Percentiles rank a stretch among this genome's conserved stretches.
Evolutionary conservation across 1,140 invertebrate genomes (phyloP).

Genomic region (Drosophila leontia): DNA sequence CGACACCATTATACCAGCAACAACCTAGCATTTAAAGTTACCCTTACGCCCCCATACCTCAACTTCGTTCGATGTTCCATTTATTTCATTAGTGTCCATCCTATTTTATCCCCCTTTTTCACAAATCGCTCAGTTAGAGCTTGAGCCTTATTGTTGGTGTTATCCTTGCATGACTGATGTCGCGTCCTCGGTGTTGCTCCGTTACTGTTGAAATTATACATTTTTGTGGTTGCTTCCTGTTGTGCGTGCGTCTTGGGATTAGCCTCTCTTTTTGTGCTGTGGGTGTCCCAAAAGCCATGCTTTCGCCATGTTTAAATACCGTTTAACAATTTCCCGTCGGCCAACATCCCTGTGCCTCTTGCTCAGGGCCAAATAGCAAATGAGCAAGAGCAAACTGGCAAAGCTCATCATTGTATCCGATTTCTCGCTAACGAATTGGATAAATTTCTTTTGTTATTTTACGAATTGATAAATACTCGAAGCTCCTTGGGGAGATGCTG

Average conservation of each 20-base stretch:
- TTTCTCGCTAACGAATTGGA: conserved; percentile 8
- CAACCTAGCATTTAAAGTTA: conserved; percentile 41
- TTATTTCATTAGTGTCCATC: conserved; percentile 64
- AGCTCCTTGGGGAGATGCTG: conserved; percentile 51
- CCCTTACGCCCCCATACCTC: conserved; percentile 12
- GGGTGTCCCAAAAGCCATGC: conserved; percentile 29
- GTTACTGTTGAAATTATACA: conserved; percentile 76
- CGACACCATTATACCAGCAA: conserved; percentile 11
- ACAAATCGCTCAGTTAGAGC: conserved; percentile 42
- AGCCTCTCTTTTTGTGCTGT: conserved; percentile 37
- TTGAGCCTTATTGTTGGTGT: conserved; percentile 62
- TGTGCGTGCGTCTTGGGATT: conserved; percentile 77
- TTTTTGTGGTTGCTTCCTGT: conserved; percentile 81
- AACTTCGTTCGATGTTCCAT: conserved; percentile 28
- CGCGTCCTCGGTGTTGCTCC: conserved; percentile 39
- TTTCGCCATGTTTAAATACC: conserved; percentile 75
- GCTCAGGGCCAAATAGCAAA: conserved; percentile 40
- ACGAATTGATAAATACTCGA: conserved; percentile 27
- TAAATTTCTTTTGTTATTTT: conserved; percentile 30
- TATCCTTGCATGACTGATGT: conserved; percentile 59
- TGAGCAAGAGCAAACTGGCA: conserved; percentile 29
- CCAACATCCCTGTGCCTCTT: conserved; percentile 41
- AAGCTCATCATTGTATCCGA: conserved; percentile 25
- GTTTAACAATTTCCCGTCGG: conserved; percentile 80
- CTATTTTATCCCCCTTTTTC: conserved; percentile 28